phyloP scores from a whole-genome alignment of 1,140 invertebrate species.

The Bombyx mandarina region DNA sequence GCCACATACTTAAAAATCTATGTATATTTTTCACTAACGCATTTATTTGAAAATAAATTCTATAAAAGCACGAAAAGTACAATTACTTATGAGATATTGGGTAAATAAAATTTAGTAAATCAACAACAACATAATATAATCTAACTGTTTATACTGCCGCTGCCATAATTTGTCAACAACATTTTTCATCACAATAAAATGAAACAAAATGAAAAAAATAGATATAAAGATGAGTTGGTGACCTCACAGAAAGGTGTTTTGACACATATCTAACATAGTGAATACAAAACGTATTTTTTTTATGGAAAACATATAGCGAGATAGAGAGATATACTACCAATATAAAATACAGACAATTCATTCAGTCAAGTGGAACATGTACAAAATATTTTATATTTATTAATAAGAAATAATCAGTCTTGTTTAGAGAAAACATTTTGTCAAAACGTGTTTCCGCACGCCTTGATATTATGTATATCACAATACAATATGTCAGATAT shows the following conservation, averaged over 20 bases:
- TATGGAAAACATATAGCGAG: slow-evolving; percentile 57
- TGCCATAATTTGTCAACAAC: slow-evolving; percentile 65
- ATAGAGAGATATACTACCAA: slow-evolving; percentile 53
- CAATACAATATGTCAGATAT: slow-evolving; percentile 73
- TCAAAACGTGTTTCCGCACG: slow-evolving; percentile 53
- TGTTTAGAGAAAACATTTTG: slow-evolving; percentile 70
- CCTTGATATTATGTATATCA: slow-evolving; percentile 65
- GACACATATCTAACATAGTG: slow-evolving; percentile 70
- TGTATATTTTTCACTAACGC: slow-evolving; percentile 67
- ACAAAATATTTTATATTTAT: slow-evolving; percentile 69
- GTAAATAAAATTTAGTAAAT: slow-evolving; percentile 70
- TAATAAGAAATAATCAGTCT: slow-evolving; percentile 74
- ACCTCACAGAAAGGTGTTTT: slow-evolving; percentile 64
- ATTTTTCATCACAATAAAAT: slow-evolving; percentile 62
- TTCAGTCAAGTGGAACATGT: slow-evolving; percentile 68
- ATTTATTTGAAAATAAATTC: slow-evolving; percentile 55
- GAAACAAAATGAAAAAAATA: slow-evolving; percentile 37
- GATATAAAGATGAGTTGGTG: slow-evolving; percentile 25
- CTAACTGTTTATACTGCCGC: slow-evolving; percentile 56
- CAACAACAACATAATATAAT: slow-evolving; percentile 60
- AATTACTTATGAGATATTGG: slow-evolving; percentile 55
- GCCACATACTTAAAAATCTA: slow-evolving; percentile 70
- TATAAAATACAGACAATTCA: slow-evolving; percentile 66
- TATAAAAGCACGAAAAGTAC: slow-evolving; percentile 56
- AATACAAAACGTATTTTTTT: slow-evolving; percentile 44